phyloP scores from a whole-genome alignment of 2,888 invertebrate genomes.

The Ophraella communa region DNA sequence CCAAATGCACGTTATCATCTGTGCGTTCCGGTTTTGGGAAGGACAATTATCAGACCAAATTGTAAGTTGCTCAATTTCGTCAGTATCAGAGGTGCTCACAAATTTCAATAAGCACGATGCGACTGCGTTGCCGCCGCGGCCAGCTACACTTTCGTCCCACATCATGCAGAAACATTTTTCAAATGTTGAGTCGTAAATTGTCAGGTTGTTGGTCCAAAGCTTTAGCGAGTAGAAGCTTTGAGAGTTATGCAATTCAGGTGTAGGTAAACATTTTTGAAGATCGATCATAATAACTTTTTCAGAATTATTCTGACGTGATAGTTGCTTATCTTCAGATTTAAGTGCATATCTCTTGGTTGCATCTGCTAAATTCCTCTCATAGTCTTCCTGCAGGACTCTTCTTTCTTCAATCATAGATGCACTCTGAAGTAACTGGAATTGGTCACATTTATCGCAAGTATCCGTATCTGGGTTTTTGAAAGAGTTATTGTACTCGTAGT shows the following conservation, averaged over 20 bases:
- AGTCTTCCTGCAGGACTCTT: not conserved
- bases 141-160: slow-evolving; percentile 37
- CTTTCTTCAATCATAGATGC: not conserved
- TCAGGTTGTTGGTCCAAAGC: not conserved
- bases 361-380: not conserved
- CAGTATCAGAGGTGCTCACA: not conserved
- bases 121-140: slow-evolving; percentile 38
- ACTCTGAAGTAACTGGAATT: not conserved
- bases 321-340: not conserved
- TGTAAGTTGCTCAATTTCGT: not conserved
- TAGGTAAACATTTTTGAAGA: not conserved
- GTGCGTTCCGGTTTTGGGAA: slow-evolving; percentile 19
- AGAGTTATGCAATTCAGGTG: not conserved
- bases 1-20: slow-evolving; percentile 21
- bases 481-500: slow-evolving; percentile 23
- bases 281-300: not conserved
- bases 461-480: slow-evolving; percentile 19
- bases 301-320: not conserved
- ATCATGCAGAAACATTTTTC: not conserved
- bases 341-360: not conserved
- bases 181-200: not conserved
- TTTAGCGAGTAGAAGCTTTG: not conserved
- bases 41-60: slow-evolving; percentile 28
- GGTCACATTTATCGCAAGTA: slow-evolving; percentile 19
- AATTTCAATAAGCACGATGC: slow-evolving; percentile 38